A percentile compares a stretch with the other conserved stretches of the same genome.
These are phyloP conservation scores for Sinocyclocheilus rhinocerous DNA, from an alignment of 2,113 vertebrate species.

Conservation along the genomic window DNA sequence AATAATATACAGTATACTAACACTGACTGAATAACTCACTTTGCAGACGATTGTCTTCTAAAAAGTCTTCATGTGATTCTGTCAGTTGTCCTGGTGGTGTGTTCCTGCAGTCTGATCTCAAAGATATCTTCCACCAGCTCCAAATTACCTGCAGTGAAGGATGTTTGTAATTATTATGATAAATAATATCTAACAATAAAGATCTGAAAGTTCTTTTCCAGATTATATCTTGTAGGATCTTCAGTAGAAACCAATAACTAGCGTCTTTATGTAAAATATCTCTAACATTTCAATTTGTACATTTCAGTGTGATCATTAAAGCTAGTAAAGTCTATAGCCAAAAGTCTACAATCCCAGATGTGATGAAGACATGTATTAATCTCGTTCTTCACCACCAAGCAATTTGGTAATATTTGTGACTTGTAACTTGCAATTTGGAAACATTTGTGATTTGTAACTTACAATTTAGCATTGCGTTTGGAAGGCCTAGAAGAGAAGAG, in stretches of 20 bases:
- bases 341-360: background rate
- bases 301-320: background rate
- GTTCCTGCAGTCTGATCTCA: constrained; percentile 68
- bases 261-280: background rate
- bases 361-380: background rate
- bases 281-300: background rate
- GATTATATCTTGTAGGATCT: background rate
- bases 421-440: background rate
- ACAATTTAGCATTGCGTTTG: background rate
- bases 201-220: no score
- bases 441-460: background rate
- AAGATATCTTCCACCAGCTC: constrained; percentile 85
- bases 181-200: background rate
- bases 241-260: background rate
- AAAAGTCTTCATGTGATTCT: constrained; percentile 75
- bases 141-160: constrained; percentile 74
- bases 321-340: background rate
- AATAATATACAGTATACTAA: background rate
- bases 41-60: constrained; percentile 76
- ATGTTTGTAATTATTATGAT: background rate
- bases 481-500: background rate
- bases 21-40: constrained; percentile 64
- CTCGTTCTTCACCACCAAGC: background rate
- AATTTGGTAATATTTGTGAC: background rate
- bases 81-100: constrained; percentile 77